A percentile compares a stretch with the other conserved stretches of the same genome.
These are phyloP conservation scores for Coryphaenoides rupestris DNA, from an alignment of 2,113 vertebrate genomes.

Conservation along the genomic window DNA sequence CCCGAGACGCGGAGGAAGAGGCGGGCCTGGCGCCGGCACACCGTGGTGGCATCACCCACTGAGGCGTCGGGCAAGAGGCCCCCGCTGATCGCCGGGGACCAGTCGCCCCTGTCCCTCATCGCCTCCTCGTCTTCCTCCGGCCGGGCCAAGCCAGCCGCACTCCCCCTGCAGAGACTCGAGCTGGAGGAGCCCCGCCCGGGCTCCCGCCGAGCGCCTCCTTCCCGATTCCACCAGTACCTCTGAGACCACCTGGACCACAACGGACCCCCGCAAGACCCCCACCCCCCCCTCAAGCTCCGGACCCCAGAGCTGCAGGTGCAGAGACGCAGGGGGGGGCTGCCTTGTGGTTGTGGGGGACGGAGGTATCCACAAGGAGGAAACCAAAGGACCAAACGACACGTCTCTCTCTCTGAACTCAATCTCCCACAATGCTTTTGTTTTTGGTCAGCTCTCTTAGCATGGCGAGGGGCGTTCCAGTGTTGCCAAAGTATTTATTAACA, in stretches of 20 bases:
- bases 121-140: too few relatives aligned
- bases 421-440: conserved; percentile 18
- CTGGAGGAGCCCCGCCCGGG: conserved; percentile 29
- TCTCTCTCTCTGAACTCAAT: conserved; percentile 19
- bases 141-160: conserved; percentile 51
- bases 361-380: background rate
- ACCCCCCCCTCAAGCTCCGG: background rate
- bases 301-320: background rate
- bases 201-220: conserved; percentile 59
- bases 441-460: conserved; percentile 44
- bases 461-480: conserved; percentile 42
- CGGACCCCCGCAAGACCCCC: too few relatives aligned
- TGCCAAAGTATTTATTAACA: conserved; percentile 63
- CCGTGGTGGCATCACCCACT: conserved; percentile 80
- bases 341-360: background rate
- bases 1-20: conserved; percentile 86
- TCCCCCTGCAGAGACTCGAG: conserved; percentile 14
- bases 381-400: conserved; percentile 6
- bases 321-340: background rate
- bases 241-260: conserved; percentile 30
- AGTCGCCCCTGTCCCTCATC: conserved; percentile 37
- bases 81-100: conserved; percentile 19
- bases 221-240: conserved; percentile 78
- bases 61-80: conserved; percentile 47
- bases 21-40: conserved; percentile 89